Evolutionary conservation across 2,888 invertebrate genomes (phyloP).

Genomic region (Prenolepis imparis): DNA sequence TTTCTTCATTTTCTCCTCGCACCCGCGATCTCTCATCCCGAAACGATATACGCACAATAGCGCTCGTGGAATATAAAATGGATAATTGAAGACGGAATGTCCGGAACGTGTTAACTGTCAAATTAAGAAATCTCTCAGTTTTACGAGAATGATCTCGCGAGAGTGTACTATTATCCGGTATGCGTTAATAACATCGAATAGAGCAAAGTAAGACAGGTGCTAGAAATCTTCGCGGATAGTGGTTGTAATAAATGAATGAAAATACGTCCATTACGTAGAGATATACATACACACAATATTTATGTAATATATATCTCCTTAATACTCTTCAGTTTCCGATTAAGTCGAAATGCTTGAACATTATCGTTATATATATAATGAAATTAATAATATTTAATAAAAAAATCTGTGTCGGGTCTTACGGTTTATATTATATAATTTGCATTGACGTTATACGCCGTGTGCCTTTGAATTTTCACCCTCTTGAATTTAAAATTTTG

Average conservation of each 20-base stretch:
- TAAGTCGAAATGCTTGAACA: background rate
- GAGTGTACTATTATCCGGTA: background rate
- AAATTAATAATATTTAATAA: background rate
- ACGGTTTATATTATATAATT: background rate
- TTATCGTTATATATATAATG: background rate
- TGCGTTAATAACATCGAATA: constrained; percentile 20
- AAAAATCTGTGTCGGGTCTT: background rate
- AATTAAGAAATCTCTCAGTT: constrained; percentile 37
- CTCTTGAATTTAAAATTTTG: background rate
- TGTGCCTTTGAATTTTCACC: background rate
- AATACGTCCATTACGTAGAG: background rate
- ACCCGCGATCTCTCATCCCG: constrained; percentile 38
- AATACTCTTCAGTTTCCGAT: background rate
- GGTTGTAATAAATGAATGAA: background rate
- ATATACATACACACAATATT: background rate
- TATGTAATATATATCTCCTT: background rate
- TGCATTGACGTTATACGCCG: background rate
- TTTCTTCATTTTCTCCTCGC: constrained; percentile 27
- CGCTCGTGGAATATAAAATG: constrained; percentile 11
- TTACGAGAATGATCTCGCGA: background rate
- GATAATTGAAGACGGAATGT: constrained; percentile 40
- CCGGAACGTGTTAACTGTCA: constrained; percentile 50
- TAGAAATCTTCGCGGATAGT: background rate
- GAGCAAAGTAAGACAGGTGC: background rate
- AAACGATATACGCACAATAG: constrained; percentile 30